Evolutionary conservation across 1,140 invertebrate genomes (phyloP).

Genomic region (Limonius californicus): DNA sequence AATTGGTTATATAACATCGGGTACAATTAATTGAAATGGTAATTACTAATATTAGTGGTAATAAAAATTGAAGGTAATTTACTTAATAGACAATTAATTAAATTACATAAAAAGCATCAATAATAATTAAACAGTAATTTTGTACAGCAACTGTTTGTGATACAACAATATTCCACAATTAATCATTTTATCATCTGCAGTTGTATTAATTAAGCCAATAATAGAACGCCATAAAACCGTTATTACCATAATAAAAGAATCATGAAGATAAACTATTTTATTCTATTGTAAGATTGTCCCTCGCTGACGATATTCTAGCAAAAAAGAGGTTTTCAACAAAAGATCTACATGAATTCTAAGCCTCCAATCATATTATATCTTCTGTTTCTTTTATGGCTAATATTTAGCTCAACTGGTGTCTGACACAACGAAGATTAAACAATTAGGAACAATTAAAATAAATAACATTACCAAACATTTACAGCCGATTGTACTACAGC

Average conservation of each 20-base stretch:
- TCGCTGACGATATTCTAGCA: no score
- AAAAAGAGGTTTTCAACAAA: no score
- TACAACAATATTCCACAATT: slow-evolving; percentile 29
- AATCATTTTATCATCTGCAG: slow-evolving; percentile 38
- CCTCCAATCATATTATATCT: no score
- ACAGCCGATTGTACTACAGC: no score
- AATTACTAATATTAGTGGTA: slow-evolving; percentile 42
- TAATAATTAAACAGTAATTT: slow-evolving; percentile 46
- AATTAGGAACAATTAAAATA: no score
- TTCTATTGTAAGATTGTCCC: no score
- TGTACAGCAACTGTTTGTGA: slow-evolving; percentile 18
- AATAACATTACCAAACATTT: no score
- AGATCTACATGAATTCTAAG: no score
- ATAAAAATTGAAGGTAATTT: slow-evolving; percentile 44
- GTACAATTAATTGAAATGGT: slow-evolving; percentile 2
- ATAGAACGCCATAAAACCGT: slow-evolving; percentile 21
- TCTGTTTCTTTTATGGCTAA: no score
- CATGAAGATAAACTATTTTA: slow-evolving; percentile 4
- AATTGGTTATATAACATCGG: background rate
- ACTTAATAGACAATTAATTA: slow-evolving; percentile 45
- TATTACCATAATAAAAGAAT: slow-evolving; percentile 23
- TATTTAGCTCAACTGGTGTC: no score
- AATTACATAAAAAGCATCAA: slow-evolving; percentile 39
- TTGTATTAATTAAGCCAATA: slow-evolving; percentile 35
- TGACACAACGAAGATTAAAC: no score